Base-by-base conservation (phyloP, 2,888 invertebrate genomes). In the Ypsolopha sequella region DNA sequence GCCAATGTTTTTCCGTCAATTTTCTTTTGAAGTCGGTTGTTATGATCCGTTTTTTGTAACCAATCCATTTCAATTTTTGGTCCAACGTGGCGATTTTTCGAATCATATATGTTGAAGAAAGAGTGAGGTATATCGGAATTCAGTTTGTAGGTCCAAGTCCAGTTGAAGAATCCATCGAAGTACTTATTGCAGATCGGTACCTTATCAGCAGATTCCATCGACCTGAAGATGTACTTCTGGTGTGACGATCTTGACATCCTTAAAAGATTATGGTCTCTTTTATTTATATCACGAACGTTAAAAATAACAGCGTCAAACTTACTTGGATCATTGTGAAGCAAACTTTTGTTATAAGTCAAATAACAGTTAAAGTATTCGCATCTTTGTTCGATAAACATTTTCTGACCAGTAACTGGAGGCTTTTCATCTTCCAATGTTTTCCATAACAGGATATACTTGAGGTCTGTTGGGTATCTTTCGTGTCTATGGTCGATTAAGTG, bases 131-230 rank as follows among this genome's bases (percentile, higher is more conserved):
- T 66, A 52, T 80, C 78, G 0, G 84, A 82, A 52, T 76, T 64
- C 2, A 80, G 58, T 63, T 70, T 80, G 24, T 84, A 86, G 0
- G 82, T 80, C 86, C 85, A 86, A 0, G 85, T 82, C 76, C 70
- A 76, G 52, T 85, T 84, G 51, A 87, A 87, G 53, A 82, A 87
- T 34, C 71, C 52, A 6, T 84, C 79, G 14, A 73, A 75, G 6
- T 58, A 55, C 0, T 62, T 57, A 52, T 78, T 60, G 52, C 86
- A 86, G 0, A 82, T 41, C 0, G 80, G 70, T 55, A 72, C 64
- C 13, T 65, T 66, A 6, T 68, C 69, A 0, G 81, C 58, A 0
- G 84, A 65, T 48, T 78, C 76, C 7, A 68, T 60, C 1, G 80
- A 77, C 51, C 73, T 65, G 51, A 84, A 82, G 47, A 87, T 69